Base-by-base conservation (phyloP, 2,113 vertebrate species). In the Chrysemys picta region DNA sequence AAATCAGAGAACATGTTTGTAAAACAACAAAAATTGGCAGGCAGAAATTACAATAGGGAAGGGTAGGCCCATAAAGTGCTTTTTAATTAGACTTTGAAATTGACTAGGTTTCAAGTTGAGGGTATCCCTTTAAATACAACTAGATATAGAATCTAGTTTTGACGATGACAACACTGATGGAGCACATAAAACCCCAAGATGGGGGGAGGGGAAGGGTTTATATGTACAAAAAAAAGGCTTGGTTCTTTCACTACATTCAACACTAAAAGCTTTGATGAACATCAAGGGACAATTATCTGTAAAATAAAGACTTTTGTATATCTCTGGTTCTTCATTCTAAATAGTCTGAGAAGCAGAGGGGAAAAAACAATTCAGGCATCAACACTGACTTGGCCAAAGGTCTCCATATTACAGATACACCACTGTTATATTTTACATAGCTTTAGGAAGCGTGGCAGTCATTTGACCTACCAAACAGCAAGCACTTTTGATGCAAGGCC, bases 401-500 rank as follows among this genome's bases (percentile, higher is more conserved):
- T 96, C 93, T 78, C 95, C 6, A 82, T 0, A 10, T 72, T 94
- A 98, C 97, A 98, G 95, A 97, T 92, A 91, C 25, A 89, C 96
- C 93, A 96, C 96, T 97, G 97, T 97, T 97, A 95, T 50, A 95
- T 96, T 97, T 97, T 95, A 87, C 92, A 96, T 22, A 84, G 93
- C 95, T 88, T 96, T 96, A 94, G 95, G 95, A 97, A 98, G 95
- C 93, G 76, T 98, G 96, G 96, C 95, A 98, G 95, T 98, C 97
- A 98, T 97, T 98, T 98, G 98, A 98, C 97, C 98, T 96, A 96
- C 92, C 90, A 94, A 97, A 95, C 95, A 98, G 94, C 95, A 87
- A 98, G 96, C 90, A 96, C 95, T 97, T 97, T 97, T 98, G 94
- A 97, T 97, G 92, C 95, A 97, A 95, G 94, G 93, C 91, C 91